Evolutionary conservation across 2,113 vertebrate species (phyloP).

Genomic region (Pelodiscus sinensis): DNA sequence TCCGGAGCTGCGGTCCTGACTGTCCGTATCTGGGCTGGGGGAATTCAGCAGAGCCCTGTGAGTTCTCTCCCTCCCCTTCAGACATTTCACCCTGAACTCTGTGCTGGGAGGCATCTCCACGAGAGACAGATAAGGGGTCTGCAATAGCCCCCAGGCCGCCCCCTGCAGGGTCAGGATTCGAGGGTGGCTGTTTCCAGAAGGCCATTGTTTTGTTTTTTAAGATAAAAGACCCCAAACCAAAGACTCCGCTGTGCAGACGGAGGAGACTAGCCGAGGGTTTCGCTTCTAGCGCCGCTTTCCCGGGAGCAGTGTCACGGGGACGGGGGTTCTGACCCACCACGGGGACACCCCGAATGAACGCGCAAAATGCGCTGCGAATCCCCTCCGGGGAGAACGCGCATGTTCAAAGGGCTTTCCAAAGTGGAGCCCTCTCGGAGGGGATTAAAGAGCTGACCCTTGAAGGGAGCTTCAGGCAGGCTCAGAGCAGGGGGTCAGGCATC

Average conservation of each 20-base stretch:
- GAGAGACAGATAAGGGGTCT: slow-evolving; percentile 23
- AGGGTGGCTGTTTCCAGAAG: slow-evolving; percentile 25
- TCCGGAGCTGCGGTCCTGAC: no score
- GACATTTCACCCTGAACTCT: background rate
- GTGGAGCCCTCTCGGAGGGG: background rate
- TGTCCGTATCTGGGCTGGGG: no score
- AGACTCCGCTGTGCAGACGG: background rate
- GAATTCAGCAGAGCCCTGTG: background rate
- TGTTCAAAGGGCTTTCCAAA: background rate
- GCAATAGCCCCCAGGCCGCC: slow-evolving; percentile 50
- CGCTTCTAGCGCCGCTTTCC: slow-evolving; percentile 15
- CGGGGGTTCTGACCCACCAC: background rate
- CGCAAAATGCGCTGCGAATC: background rate
- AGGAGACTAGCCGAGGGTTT: background rate
- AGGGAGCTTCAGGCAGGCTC: background rate
- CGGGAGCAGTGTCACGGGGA: background rate
- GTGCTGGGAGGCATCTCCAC: background rate
- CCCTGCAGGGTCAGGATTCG: slow-evolving; percentile 40
- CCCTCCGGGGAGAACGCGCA: background rate
- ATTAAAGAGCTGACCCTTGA: no score
- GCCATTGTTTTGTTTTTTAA: background rate
- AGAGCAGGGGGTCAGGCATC: background rate
- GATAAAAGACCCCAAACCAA: background rate
- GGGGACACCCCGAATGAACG: background rate
- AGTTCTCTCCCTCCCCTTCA: background rate